Conservation (phyloP, 2,888 invertebrate genomes). For the Orthosia gracilis region DNA sequence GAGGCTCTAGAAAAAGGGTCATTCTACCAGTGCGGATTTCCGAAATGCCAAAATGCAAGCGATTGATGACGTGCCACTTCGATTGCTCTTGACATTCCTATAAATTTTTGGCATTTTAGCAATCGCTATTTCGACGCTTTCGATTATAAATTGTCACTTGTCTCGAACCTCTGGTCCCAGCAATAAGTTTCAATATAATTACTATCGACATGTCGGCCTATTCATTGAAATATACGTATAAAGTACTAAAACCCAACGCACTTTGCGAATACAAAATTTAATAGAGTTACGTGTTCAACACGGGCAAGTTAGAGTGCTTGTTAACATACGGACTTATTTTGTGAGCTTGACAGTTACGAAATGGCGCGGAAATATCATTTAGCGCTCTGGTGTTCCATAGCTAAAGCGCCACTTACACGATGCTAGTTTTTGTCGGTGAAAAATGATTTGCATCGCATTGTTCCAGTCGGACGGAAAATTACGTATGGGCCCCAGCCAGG, state of each 20-base stretch:
- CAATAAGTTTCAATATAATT: neutral
- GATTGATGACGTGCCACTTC: no score
- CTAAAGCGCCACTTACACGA: neutral
- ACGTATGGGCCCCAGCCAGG: no score
- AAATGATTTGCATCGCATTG: no score
- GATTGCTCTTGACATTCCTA: no score
- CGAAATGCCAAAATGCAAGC: no score
- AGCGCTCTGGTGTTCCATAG: no score
- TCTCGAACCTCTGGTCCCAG: no score
- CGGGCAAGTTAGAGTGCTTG: slow-evolving; percentile 35
- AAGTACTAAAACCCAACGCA: slow-evolving; percentile 9
- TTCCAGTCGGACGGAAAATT: no score
- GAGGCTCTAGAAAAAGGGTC: no score
- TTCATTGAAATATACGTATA: neutral
- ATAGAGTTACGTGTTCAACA: slow-evolving; percentile 36
- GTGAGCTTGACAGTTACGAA: neutral
- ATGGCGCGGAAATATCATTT: neutral
- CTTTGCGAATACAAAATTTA: slow-evolving; percentile 41
- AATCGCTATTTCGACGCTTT: neutral
- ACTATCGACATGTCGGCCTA: neutral
- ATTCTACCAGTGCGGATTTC: no score
- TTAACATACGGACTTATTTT: slow-evolving; percentile 15
- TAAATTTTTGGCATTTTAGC: no score
- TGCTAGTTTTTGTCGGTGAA: neutral
- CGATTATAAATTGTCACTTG: neutral